Percentiles rank a stretch among this genome's conserved stretches.
Conservation (phyloP, 2,797 vertebrate species). For the Alcedo quadribrachys region DNA sequence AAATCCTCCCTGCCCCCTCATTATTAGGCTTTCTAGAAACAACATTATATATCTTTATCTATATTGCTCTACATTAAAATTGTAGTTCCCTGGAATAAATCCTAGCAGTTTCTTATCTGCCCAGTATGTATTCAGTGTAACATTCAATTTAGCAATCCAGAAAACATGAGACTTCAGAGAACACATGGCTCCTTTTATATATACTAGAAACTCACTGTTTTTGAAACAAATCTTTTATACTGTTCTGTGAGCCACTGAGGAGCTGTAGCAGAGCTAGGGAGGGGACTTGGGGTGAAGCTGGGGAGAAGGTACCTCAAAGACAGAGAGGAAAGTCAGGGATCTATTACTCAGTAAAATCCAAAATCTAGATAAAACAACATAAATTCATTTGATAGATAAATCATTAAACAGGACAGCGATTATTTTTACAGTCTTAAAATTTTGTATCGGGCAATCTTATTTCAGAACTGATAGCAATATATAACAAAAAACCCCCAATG, state of each 20-base stretch:
- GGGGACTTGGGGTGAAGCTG: neutral
- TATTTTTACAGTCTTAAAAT: neutral
- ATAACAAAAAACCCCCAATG: neutral
- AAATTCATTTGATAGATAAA: neutral
- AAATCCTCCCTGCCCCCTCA: neutral
- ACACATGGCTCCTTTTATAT: neutral
- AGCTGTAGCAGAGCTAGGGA: neutral
- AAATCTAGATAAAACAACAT: neutral
- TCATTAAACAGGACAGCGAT: neutral
- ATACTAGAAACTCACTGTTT: neutral
- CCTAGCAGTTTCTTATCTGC: neutral
- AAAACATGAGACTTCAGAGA: neutral
- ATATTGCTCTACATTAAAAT: neutral
- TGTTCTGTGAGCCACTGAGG: neutral
- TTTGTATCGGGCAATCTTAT: neutral
- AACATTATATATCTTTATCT: neutral
- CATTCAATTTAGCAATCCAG: neutral
- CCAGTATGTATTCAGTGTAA: neutral
- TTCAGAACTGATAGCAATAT: neutral
- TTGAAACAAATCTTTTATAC: neutral
- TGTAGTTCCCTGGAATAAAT: neutral
- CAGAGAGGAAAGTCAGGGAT: neutral
- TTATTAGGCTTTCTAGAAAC: neutral
- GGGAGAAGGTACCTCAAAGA: neutral
- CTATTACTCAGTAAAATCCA: neutral